Conservation (phyloP, 2,797 vertebrate genomes). For the Carcharodon carcharias region DNA sequence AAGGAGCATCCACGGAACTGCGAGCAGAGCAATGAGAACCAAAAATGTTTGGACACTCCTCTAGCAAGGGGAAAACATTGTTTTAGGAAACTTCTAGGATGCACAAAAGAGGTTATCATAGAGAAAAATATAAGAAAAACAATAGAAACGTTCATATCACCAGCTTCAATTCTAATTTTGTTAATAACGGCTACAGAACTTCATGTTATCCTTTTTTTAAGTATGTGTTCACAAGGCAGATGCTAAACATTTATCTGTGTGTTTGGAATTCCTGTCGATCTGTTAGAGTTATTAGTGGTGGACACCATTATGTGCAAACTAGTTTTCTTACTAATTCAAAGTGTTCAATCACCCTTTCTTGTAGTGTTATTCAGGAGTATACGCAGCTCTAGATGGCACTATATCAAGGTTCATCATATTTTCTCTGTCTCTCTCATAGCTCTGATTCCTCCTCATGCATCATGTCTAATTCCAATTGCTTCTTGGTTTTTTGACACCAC, state of each 20-base stretch:
- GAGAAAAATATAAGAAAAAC: background rate
- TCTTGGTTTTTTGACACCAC: background rate
- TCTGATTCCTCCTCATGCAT: background rate
- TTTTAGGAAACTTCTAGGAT: background rate
- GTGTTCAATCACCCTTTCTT: background rate
- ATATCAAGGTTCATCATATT: background rate
- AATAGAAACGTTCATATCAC: background rate
- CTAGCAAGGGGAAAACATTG: slow-evolving; percentile 37
- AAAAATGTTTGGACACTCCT: slow-evolving; percentile 47
- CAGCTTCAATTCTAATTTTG: background rate
- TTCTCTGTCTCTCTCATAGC: background rate
- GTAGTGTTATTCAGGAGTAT: background rate
- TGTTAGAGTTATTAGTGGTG: background rate
- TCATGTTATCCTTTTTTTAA: background rate
- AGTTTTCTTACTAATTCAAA: background rate
- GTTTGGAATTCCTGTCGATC: background rate
- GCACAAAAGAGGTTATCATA: background rate
- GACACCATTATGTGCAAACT: background rate
- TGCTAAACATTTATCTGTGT: background rate
- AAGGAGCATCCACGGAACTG: slow-evolving; percentile 48
- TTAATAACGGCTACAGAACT: background rate
- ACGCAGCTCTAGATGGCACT: background rate
- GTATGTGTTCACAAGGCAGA: background rate
- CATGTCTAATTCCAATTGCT: background rate
- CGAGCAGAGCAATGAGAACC: slow-evolving; percentile 44